Percentiles rank a stretch among this genome's conserved stretches.
Conservation (phyloP, 2,797 vertebrate species). For the Remorina albescens region DNA sequence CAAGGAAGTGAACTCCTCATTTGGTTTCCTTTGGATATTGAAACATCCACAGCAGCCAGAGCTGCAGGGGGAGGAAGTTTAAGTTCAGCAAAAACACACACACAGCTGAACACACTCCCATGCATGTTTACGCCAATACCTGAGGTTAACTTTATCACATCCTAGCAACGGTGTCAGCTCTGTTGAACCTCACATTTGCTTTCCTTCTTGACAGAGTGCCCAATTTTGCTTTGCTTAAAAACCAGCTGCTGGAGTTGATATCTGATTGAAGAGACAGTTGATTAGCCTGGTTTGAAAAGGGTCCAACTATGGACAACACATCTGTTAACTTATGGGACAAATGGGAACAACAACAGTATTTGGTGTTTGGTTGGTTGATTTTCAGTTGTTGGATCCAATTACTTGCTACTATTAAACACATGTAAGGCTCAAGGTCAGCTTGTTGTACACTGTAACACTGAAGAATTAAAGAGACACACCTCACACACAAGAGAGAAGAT, state of each 20-base stretch:
- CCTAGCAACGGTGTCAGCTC: not conserved
- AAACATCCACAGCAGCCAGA: not conserved
- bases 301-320: not conserved
- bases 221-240: not conserved
- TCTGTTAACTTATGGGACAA: no score
- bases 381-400: not conserved
- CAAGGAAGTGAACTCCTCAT: constrained; percentile 45
- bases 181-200: constrained; percentile 1
- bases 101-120: constrained; percentile 19
- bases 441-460: not conserved
- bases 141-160: not conserved
- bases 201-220: not conserved
- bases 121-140: constrained; percentile 19
- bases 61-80: constrained; percentile 20
- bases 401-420: not conserved
- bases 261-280: not conserved
- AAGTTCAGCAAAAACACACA: constrained; percentile 44
- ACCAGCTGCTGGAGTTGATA: not conserved
- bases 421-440: not conserved
- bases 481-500: no score
- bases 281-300: not conserved
- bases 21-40: constrained; percentile 13
- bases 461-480: no score
- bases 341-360: no score
- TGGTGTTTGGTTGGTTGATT: no score